A percentile compares a stretch with the other conserved stretches of the same genome.
Conservation (phyloP, 2,113 vertebrate genomes). For the Diadophis punctatus region DNA sequence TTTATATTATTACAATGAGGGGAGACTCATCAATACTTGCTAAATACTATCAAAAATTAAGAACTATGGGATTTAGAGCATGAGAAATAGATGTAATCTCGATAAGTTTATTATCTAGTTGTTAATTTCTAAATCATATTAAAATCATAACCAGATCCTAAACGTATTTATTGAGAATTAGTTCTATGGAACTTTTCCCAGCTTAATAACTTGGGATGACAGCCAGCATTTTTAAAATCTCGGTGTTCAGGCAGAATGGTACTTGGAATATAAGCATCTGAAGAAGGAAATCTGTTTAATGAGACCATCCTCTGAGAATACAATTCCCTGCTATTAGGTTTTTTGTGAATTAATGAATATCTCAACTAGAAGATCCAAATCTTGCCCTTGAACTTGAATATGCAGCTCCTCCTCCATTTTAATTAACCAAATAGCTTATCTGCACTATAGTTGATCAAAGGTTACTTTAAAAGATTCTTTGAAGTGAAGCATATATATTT, state of each 20-base stretch:
- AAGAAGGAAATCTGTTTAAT: constrained; percentile 13
- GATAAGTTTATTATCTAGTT: not conserved
- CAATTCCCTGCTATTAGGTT: not conserved
- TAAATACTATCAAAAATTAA: not conserved
- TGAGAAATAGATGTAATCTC: not conserved
- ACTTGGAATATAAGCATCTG: not conserved
- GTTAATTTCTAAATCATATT: not conserved
- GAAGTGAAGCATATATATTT: constrained; percentile 2
- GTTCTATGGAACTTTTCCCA: not conserved
- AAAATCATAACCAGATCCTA: not conserved
- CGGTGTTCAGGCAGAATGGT: not conserved
- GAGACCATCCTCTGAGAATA: constrained; percentile 11
- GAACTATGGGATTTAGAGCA: not conserved
- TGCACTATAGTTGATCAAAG: constrained; percentile 8
- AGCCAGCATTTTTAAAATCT: constrained; percentile 4
- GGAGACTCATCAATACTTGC: not conserved
- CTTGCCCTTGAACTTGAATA: not conserved
- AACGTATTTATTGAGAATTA: not conserved
- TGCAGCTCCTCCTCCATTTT: not conserved
- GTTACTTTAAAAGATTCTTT: constrained; percentile 26
- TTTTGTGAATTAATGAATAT: not conserved
- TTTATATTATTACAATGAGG: not conserved
- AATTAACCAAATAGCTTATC: constrained; percentile 6
- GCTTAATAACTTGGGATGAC: not conserved
- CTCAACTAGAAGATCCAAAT: constrained; percentile 27